Evolutionary conservation across 2,113 vertebrate genomes (phyloP).

Genomic region (Nothobranchius furzeri): DNA sequence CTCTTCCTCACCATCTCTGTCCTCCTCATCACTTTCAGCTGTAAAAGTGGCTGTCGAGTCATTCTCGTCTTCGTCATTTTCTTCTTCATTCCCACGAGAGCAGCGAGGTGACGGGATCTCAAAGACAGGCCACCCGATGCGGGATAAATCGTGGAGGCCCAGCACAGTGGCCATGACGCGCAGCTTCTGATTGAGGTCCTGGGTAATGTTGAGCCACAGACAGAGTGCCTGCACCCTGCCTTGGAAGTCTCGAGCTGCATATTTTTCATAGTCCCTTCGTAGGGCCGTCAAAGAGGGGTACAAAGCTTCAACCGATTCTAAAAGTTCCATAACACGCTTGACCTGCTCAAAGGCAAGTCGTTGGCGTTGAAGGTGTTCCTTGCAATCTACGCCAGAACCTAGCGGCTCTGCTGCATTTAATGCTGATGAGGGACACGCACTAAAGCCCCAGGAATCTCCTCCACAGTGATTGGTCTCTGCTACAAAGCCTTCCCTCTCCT

Average conservation of each 20-base stretch:
- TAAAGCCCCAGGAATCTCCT: slow-evolving; percentile 69
- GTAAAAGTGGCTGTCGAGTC: slow-evolving; percentile 83
- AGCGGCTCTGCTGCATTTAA: slow-evolving; percentile 75
- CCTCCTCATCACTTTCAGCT: slow-evolving; percentile 86
- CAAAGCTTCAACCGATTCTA: slow-evolving; percentile 96
- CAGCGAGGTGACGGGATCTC: slow-evolving; percentile 94
- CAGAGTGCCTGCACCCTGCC: slow-evolving; percentile 99
- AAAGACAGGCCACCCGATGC: slow-evolving; percentile 98
- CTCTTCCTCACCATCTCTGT: slow-evolving; percentile 64
- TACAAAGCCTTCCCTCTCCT: slow-evolving; percentile 63
- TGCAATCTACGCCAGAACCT: slow-evolving; percentile 77
- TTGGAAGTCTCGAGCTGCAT: slow-evolving; percentile 95
- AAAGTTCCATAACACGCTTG: slow-evolving; percentile 92
- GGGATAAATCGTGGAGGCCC: slow-evolving; percentile 91
- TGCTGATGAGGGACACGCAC: slow-evolving; percentile 51
- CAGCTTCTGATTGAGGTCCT: slow-evolving; percentile 98
- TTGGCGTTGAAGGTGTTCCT: slow-evolving; percentile 91
- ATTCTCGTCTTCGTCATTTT: slow-evolving; percentile 79
- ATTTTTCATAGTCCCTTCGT: slow-evolving; percentile 96
- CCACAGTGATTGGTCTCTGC: slow-evolving; percentile 77
- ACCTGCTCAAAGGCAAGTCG: slow-evolving; percentile 95
- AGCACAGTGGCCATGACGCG: slow-evolving; percentile 97
- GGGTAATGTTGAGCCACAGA: slow-evolving; percentile 97
- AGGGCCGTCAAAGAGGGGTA: slow-evolving; percentile 96
- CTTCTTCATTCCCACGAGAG: slow-evolving; percentile 83